phyloP scores from a whole-genome alignment of 2,888 invertebrate species.

The Barypeithes pellucidus region DNA sequence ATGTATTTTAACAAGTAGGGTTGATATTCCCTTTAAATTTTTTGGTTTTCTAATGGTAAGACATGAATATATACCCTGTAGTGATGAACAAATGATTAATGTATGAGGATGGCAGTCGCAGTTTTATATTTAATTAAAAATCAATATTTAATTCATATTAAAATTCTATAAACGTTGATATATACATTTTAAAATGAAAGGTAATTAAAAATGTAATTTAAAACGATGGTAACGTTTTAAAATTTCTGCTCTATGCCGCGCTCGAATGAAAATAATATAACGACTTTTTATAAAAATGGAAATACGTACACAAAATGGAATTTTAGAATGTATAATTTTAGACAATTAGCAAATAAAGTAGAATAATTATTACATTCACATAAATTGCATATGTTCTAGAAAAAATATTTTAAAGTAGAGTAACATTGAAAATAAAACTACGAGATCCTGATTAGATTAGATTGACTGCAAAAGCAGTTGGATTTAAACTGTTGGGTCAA shows the following conservation, averaged over 20 bases:
- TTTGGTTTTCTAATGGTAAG: too few relatives aligned
- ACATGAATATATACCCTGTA: too few relatives aligned
- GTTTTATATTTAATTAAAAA: too few relatives aligned
- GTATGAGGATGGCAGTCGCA: too few relatives aligned
- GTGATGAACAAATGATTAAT: too few relatives aligned
- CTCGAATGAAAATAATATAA: neutral
- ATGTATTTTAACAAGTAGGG: too few relatives aligned
- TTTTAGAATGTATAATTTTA: conserved; percentile 2
- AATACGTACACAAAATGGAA: neutral
- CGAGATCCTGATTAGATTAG: too few relatives aligned
- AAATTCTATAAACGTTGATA: neutral
- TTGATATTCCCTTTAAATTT: too few relatives aligned
- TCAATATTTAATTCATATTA: neutral
- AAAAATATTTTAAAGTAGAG: neutral
- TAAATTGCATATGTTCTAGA: neutral
- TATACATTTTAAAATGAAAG: neutral
- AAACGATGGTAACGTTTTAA: neutral
- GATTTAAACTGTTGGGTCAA: too few relatives aligned
- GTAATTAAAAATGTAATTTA: neutral
- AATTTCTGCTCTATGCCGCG: neutral
- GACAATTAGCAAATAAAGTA: neutral
- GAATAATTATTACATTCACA: neutral
- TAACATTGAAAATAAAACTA: neutral
- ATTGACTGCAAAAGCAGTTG: too few relatives aligned
- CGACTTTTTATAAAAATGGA: neutral